phyloP scores from a whole-genome alignment of 2,797 vertebrate genomes.

The Cossypha dichroa region DNA sequence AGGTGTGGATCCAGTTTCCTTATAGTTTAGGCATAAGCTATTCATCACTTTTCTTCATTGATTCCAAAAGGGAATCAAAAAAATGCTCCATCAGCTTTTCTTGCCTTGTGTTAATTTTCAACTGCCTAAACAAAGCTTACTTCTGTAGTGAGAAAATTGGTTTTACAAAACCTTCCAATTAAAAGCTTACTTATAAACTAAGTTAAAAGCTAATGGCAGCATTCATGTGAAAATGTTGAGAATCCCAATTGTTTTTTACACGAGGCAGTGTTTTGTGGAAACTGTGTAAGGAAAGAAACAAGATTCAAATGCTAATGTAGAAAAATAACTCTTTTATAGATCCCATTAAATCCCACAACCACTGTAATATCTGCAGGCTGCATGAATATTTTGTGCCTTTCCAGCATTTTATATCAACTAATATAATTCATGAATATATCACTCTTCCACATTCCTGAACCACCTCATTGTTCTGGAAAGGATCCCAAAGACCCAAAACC shows the following conservation, averaged over 20 bases:
- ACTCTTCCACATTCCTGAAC: neutral
- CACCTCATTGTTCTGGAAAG: neutral
- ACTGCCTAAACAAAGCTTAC: slow-evolving; percentile 22
- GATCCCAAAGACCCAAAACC: neutral
- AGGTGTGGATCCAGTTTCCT: neutral
- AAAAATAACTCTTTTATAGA: slow-evolving; percentile 25
- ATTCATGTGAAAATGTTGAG: slow-evolving; percentile 23
- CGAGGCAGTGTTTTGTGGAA: neutral
- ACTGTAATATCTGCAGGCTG: neutral
- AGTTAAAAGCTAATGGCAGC: neutral
- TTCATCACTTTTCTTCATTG: neutral
- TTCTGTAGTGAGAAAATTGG: neutral
- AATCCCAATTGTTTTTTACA: slow-evolving; percentile 28
- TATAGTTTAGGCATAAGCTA: neutral
- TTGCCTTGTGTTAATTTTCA: slow-evolving; percentile 44
- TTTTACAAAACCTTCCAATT: slow-evolving; percentile 26
- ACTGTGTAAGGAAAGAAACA: slow-evolving; percentile 1
- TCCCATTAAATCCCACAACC: slow-evolving; percentile 40
- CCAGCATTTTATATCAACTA: neutral
- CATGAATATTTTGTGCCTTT: neutral
- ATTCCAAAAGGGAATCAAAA: slow-evolving; percentile 18
- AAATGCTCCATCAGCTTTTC: slow-evolving; percentile 36
- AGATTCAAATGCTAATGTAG: slow-evolving; percentile 14
- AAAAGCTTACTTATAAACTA: neutral
- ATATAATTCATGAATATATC: neutral